Conservation (phyloP, 2,888 invertebrate species). For the Drosophila kanekoi region DNA sequence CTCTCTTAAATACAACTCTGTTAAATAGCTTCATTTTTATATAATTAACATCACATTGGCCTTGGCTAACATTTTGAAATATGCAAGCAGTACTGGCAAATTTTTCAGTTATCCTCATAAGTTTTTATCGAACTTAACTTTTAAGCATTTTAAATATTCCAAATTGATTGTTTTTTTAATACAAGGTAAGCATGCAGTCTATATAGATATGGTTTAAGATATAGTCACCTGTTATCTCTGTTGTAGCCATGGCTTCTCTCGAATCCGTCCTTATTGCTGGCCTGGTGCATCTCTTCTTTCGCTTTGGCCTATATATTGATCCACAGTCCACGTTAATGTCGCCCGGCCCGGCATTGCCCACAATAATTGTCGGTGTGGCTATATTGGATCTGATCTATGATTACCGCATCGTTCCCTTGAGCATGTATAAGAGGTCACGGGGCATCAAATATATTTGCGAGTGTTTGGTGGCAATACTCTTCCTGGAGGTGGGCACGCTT, state of each 20-base stretch:
- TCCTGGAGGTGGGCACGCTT: conserved; percentile 31
- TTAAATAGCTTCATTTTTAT: neutral
- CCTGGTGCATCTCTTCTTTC: conserved; percentile 22
- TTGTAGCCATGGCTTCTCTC: conserved; percentile 17
- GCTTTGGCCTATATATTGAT: conserved; percentile 1
- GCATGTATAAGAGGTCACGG: neutral
- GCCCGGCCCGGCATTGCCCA: conserved; percentile 7
- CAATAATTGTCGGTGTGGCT: conserved; percentile 13
- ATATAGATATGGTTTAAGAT: neutral
- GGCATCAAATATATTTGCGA: conserved; percentile 20
- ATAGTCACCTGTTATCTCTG: no score
- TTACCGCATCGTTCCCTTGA: conserved; percentile 17
- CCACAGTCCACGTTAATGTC: neutral
- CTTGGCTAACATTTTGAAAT: neutral
- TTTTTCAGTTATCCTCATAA: neutral
- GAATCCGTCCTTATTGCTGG: conserved; percentile 17
- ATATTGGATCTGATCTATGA: conserved; percentile 38
- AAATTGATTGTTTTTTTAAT: neutral
- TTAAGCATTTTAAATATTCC: neutral
- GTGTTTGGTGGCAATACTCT: conserved; percentile 8
- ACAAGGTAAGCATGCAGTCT: neutral
- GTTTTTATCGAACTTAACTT: neutral
- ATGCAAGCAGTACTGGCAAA: neutral
- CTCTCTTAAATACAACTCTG: no score
- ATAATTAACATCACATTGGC: neutral